Evolutionary conservation across 2,888 invertebrate species (phyloP), one percentile per base, ranked within the genome.

Genomic region (Eledona agricola): DNA sequence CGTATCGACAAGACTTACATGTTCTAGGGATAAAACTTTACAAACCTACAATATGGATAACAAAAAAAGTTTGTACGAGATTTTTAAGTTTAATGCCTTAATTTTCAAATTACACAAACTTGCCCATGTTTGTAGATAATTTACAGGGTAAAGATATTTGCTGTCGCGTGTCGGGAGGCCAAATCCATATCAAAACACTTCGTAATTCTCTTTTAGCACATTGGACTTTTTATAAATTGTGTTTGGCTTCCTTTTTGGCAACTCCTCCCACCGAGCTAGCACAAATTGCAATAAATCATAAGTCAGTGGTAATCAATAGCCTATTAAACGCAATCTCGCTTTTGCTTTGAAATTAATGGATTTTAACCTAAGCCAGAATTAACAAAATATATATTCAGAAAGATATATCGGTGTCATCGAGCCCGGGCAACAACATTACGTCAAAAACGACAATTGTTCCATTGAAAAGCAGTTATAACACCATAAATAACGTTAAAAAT

Each of bases 251-350:
- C 13, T 38, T 38, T 34, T 38, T 40, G 11, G 12, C 40, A 42
- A 6, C 6, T 31, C 12, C 17, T 19, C 19, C 40, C 29, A 16
- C 12, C 22, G 31, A 42, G 19, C 19, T 28, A 19, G 12, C 29
- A 42, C 31, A 31, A 42, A 42, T 42, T 10, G 42, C 31, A 15
- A 22, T 42, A 42, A 20, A 42, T 42, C 42, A 42, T 31, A 31
- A 29, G 29, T 11, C 29, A 29, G 17, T 19, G 29, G 42, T 31
- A 42, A 42, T 42, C 42, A 15, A 42, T 42, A 42, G 31, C 29
- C 29, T 31, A 42, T 42, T 29, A 40, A 40, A 31, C 20, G 29
- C 29, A 31, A 42, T 29, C 31, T 42, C 42, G 29, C 42, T 31
- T 31, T 29, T 31, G 31, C 17, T 20, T 42, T 29, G 10, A 29